These are phyloP conservation scores for Forbesichthys agassizii DNA, from an alignment of 2,113 vertebrate genomes.

Conservation along the genomic window DNA sequence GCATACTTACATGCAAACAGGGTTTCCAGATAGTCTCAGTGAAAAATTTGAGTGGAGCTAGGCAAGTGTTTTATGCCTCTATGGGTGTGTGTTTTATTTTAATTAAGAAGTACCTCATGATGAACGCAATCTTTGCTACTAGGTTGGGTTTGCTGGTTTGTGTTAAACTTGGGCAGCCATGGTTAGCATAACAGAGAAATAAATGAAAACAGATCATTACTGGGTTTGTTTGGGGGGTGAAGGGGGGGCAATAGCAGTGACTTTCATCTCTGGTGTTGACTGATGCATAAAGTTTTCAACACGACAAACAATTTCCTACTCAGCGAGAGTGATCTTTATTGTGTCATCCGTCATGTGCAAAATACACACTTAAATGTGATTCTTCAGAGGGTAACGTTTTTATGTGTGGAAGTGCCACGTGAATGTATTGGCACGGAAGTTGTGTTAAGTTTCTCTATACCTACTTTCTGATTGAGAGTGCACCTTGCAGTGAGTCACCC, in stretches of 20 bases:
- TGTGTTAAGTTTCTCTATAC: slow-evolving; percentile 10
- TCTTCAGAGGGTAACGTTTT: neutral
- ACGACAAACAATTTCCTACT: neutral
- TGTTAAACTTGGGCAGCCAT: too few species aligned
- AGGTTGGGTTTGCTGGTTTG: too few species aligned
- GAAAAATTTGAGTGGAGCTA: too few species aligned
- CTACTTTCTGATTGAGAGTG: slow-evolving; percentile 1
- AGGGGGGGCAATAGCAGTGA: neutral
- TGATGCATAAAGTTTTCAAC: slow-evolving; percentile 5
- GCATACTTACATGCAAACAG: too few species aligned
- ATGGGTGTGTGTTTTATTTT: neutral
- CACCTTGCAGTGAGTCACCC: slow-evolving; percentile 21
- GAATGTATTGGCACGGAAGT: slow-evolving; percentile 13
- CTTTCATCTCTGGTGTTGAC: slow-evolving; percentile 1
- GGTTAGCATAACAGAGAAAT: too few species aligned
- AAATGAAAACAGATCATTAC: neutral
- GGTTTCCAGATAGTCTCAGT: too few species aligned
- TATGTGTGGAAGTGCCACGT: slow-evolving; percentile 1
- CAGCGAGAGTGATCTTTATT: neutral
- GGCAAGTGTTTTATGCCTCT: too few species aligned
- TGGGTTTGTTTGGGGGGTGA: neutral
- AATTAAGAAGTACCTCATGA: neutral
- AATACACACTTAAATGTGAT: slow-evolving; percentile 1
- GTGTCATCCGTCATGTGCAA: neutral
- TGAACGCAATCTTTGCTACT: too few species aligned